Conservation (phyloP, 1,140 invertebrate species). For the Mizuhopecten yessoensis region DNA sequence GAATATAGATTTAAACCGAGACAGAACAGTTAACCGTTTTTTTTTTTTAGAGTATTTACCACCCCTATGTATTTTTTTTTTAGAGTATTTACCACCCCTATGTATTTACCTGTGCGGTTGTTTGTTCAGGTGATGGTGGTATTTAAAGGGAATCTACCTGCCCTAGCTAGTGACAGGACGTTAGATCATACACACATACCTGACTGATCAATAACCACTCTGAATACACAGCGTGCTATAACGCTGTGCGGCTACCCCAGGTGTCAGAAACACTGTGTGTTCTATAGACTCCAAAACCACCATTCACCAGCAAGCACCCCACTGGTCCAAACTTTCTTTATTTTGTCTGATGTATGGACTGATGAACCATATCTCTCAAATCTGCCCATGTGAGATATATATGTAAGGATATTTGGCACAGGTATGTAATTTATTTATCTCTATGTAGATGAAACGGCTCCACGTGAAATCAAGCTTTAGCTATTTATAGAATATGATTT, state of each 20-base stretch:
- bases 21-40: too few relatives aligned
- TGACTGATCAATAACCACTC: background rate
- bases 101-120: constrained; percentile 10
- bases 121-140: constrained; percentile 37
- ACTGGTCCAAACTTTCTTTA: constrained; percentile 27
- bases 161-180: background rate
- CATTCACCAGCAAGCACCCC: background rate
- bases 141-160: constrained; percentile 38
- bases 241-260: background rate
- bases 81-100: background rate
- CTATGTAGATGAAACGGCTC: background rate
- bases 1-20: too few relatives aligned
- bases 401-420: background rate
- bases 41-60: background rate
- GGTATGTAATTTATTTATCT: background rate
- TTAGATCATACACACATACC: constrained; percentile 32
- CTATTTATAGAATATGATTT: constrained; percentile 3
- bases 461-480: background rate
- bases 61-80: background rate
- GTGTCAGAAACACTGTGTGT: background rate
- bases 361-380: background rate
- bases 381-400: constrained; percentile 37
- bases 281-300: background rate
- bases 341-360: background rate
- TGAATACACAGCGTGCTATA: background rate